Conservation (phyloP, 2,888 invertebrate genomes). For the Baronia brevicornis region DNA sequence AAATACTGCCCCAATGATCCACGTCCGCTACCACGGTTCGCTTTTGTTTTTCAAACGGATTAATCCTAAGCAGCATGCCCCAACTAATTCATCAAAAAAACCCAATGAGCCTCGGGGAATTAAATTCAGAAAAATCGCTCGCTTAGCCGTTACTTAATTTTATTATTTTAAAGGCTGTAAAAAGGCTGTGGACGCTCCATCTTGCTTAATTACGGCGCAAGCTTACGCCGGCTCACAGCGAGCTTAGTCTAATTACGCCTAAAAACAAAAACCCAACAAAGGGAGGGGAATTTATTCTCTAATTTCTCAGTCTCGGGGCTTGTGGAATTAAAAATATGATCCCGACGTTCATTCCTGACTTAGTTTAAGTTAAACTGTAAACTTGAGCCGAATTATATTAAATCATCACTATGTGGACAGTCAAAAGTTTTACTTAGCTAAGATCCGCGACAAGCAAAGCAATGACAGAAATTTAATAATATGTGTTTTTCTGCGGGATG, state of each 20-base stretch:
- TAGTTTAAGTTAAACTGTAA: conserved; percentile 13
- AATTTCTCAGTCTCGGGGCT: conserved; percentile 50
- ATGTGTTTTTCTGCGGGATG: no score
- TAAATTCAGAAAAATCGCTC: conserved; percentile 21
- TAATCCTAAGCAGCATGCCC: no score
- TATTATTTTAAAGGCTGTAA: conserved; percentile 53
- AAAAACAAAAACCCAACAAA: conserved; percentile 61
- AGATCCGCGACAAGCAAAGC: no score
- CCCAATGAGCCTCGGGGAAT: conserved; percentile 4
- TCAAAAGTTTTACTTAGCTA: no score
- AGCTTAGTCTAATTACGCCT: conserved; percentile 64
- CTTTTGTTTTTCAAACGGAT: no score
- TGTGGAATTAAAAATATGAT: conserved; percentile 48
- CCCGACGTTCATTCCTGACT: conserved; percentile 7
- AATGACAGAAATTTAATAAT: no score
- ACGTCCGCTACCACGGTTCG: no score
- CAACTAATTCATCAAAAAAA: no score
- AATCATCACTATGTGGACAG: no score
- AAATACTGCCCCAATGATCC: no score
- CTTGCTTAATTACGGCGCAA: conserved; percentile 63
- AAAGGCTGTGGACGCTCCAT: conserved; percentile 45
- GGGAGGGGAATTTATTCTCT: conserved; percentile 58
- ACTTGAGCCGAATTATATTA: no score
- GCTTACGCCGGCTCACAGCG: conserved; percentile 42
- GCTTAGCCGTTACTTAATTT: conserved; percentile 47